A percentile compares a stretch with the other conserved stretches of the same genome.
phyloP scores from a whole-genome alignment of 2,888 invertebrate species.

The Leptothorax acervorum region DNA sequence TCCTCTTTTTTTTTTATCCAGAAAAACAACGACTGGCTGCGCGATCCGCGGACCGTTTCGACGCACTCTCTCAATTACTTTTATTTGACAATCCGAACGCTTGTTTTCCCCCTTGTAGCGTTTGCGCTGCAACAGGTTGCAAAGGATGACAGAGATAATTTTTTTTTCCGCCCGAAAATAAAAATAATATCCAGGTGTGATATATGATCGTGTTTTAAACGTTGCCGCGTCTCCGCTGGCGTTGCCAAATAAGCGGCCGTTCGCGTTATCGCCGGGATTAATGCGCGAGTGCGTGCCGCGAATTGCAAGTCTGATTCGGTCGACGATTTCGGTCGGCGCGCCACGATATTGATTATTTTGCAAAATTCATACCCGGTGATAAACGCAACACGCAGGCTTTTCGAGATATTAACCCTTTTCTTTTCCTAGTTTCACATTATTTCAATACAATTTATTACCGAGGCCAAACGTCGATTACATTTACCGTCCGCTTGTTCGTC shows the following conservation, averaged over 20 bases:
- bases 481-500: neutral
- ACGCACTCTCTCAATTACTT: slow-evolving; percentile 60
- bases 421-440: neutral
- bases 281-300: neutral
- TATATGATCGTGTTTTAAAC: slow-evolving; percentile 52
- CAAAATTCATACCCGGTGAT: neutral
- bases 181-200: slow-evolving; percentile 52
- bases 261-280: slow-evolving; percentile 33
- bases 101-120: slow-evolving; percentile 54
- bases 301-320: slow-evolving; percentile 1
- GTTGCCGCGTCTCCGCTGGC: slow-evolving; percentile 6
- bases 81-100: slow-evolving; percentile 61
- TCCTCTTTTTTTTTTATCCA: slow-evolving; percentile 39
- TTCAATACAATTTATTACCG: neutral
- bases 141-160: slow-evolving; percentile 55
- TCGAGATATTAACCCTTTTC: neutral
- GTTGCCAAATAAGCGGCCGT: slow-evolving; percentile 12
- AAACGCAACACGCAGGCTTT: neutral
- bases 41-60: slow-evolving; percentile 60
- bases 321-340: neutral
- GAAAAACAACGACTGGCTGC: slow-evolving; percentile 56
- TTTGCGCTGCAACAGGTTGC: slow-evolving; percentile 63
- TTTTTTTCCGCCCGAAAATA: slow-evolving; percentile 52
- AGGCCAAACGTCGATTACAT: neutral
- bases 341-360: slow-evolving; percentile 17